Evolutionary conservation across 2,113 vertebrate species (phyloP).

Genomic region (Xenus cinereus): DNA sequence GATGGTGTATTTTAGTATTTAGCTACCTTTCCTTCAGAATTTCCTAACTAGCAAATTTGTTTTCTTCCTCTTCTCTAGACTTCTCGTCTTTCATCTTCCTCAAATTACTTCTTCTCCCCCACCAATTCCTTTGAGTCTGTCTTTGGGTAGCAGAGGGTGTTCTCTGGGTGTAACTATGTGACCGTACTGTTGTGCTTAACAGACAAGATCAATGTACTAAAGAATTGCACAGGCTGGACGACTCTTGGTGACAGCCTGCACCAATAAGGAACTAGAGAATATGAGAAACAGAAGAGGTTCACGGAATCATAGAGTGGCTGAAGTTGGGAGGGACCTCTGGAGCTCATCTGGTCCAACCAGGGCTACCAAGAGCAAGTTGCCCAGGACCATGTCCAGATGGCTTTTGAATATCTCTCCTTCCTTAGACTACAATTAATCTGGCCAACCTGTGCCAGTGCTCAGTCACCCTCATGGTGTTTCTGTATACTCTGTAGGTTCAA

Average conservation of each 20-base stretch:
- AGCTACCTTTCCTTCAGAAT: too few species aligned
- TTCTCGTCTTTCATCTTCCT: not conserved
- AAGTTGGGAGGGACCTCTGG: not conserved
- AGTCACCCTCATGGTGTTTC: not conserved
- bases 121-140: not conserved
- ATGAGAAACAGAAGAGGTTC: not conserved
- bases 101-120: not conserved
- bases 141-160: not conserved
- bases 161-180: not conserved
- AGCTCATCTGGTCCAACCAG: not conserved
- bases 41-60: not conserved
- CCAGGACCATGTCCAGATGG: not conserved
- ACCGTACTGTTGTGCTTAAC: not conserved
- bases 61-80: not conserved
- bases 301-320: not conserved
- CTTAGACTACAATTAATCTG: too few species aligned
- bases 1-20: not conserved
- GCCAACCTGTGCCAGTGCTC: not conserved
- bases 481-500: not conserved
- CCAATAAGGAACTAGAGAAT: not conserved
- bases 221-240: not conserved
- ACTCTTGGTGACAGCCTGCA: not conserved
- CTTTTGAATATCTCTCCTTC: not conserved
- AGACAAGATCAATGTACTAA: not conserved
- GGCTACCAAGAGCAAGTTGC: not conserved